Evolutionary conservation across 1,140 invertebrate species (phyloP), one percentile per base, ranked within the genome.

Genomic region (Nasonia longicornis): DNA sequence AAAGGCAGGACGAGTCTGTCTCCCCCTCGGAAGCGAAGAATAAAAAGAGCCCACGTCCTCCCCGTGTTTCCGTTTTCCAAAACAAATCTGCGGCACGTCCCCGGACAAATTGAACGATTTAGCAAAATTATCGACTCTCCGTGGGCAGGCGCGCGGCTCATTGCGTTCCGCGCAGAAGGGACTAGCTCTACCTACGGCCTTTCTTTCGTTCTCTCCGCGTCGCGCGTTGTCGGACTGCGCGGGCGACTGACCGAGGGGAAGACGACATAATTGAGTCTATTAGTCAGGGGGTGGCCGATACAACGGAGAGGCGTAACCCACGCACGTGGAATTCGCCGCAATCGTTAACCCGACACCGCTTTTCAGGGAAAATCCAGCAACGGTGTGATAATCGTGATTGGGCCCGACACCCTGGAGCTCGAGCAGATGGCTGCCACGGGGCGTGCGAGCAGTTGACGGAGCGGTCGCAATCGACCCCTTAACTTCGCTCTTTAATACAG

Each of bases 91-190:
- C 42, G 38, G 3, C 58, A 64, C 78, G 35, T 42, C 71, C 22
- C 11, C 63, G 71, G 82, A 84, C 84, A 84, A 84, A 84, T 83
- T 77, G 79, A 81, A 81, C 84, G 80, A 84, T 84, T 84, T 83
- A 77, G 64, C 42, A 83, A 81, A 84, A 83, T 83, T 80, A 83
- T 83, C 79, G 83, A 8, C 64, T 79, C 26, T 48, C 63, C 74
- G 45, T 73, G 45, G 20, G 64, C 63, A 73, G 66, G 75, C 12
- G 29, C 52, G 38, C 80, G 80, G 72, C 72, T 82, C 80, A 84
- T 82, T 80, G 77, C 64, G 42, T 52, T 52, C 48, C 16, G 48
- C 48, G 16, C 48, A 16, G 11, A 52, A 52, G 48, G 16, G 48
- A 52, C 31, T 35, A 35, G 31, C 31, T 35, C 10, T 16, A 10